These are phyloP conservation scores for Alauda arvensis DNA, from an alignment of 2,797 vertebrate genomes.

Conservation along the genomic window DNA sequence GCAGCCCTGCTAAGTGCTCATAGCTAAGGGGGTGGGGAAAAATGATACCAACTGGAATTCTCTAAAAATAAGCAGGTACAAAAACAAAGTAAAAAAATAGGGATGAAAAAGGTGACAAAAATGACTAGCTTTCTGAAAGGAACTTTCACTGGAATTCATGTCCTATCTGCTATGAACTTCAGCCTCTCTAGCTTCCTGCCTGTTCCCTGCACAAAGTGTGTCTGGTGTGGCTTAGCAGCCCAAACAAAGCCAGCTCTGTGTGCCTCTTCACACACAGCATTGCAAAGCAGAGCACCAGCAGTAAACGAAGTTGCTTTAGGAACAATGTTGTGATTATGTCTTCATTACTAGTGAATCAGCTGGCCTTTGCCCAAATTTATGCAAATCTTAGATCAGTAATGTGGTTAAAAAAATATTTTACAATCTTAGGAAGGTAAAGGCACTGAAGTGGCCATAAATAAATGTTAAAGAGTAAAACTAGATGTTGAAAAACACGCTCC, in stretches of 20 bases:
- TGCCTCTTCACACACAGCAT: neutral
- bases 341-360: neutral
- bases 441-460: constrained; percentile 16
- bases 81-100: neutral
- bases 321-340: neutral
- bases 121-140: neutral
- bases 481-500: constrained; percentile 41
- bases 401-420: neutral
- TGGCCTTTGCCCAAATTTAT: neutral
- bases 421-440: neutral
- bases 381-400: neutral
- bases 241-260: neutral
- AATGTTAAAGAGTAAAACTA: neutral
- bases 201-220: no score
- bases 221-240: neutral
- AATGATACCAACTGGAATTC: neutral
- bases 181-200: neutral
- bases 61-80: neutral
- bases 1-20: neutral
- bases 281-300: neutral
- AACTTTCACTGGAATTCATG: neutral
- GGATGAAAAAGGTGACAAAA: neutral
- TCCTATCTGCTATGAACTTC: neutral
- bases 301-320: neutral
- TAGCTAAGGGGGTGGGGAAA: neutral